These are phyloP conservation scores for Drosophila nigritarsus DNA, from an alignment of 2,888 invertebrate genomes.

Conservation along the genomic window DNA sequence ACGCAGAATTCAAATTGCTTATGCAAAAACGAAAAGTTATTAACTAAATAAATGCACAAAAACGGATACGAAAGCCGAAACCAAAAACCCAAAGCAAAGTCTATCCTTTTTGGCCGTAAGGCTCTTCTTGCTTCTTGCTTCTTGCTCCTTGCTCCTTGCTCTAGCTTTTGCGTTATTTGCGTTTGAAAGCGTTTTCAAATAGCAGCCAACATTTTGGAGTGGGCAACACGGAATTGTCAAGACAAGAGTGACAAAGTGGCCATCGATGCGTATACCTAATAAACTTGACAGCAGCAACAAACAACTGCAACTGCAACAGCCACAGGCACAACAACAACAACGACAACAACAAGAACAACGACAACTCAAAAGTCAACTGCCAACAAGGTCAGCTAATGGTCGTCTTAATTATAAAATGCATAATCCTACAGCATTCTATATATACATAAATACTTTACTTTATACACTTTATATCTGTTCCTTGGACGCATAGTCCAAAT, in stretches of 20 bases:
- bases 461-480: constrained; percentile 36
- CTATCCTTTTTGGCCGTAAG: constrained; percentile 64
- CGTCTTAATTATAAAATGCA: constrained; percentile 70
- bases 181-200: constrained; percentile 33
- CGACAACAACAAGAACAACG: constrained; percentile 14
- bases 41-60: constrained; percentile 78
- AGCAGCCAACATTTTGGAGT: constrained; percentile 27
- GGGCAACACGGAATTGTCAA: constrained; percentile 2
- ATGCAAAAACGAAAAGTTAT: constrained; percentile 68
- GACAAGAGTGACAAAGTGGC: constrained; percentile 52
- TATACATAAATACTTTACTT: constrained; percentile 24
- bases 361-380: constrained; percentile 31
- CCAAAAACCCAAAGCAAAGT: constrained; percentile 54
- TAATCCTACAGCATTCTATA: constrained; percentile 59
- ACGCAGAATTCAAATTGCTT: constrained; percentile 71
- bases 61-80: constrained; percentile 68
- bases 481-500: constrained; percentile 32
- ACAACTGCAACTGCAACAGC: constrained; percentile 16
- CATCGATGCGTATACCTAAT: constrained; percentile 68
- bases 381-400: constrained; percentile 79
- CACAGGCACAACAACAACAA: constrained; percentile 13
- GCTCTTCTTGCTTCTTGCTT: constrained; percentile 32
- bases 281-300: constrained; percentile 48
- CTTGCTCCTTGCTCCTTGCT: constrained; percentile 15
- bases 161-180: constrained; percentile 43